Conservation (phyloP, 2,797 vertebrate genomes). For the Alauda arvensis region DNA sequence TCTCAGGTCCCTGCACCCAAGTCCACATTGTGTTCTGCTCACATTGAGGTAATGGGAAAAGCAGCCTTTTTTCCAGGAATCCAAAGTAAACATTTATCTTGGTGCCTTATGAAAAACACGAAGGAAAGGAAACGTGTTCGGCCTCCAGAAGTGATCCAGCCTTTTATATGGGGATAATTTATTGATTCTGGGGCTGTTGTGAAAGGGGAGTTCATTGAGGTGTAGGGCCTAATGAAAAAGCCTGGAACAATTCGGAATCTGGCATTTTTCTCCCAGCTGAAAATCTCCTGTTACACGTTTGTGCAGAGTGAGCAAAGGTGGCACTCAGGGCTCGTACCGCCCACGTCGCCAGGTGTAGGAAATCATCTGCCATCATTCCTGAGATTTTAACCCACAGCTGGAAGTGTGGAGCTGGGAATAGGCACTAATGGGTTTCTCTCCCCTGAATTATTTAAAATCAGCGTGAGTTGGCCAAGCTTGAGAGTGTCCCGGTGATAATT, state of each 20-base stretch:
- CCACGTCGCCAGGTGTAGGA: background rate
- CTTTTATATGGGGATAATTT: slow-evolving; percentile 76
- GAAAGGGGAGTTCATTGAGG: slow-evolving; percentile 59
- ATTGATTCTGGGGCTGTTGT: slow-evolving; percentile 64
- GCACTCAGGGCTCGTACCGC: slow-evolving; percentile 6
- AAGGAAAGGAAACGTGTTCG: slow-evolving; percentile 54
- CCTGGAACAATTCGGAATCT: slow-evolving; percentile 59
- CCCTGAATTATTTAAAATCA: background rate
- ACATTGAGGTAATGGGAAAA: slow-evolving; percentile 74
- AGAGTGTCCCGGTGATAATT: background rate
- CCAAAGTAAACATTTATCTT: slow-evolving; percentile 80
- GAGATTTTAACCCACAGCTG: background rate
- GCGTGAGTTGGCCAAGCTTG: background rate
- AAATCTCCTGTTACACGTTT: background rate
- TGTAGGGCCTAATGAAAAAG: slow-evolving; percentile 67
- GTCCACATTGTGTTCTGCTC: slow-evolving; percentile 29
- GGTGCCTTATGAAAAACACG: slow-evolving; percentile 68
- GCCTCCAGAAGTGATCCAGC: slow-evolving; percentile 60
- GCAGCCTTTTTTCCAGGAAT: slow-evolving; percentile 58
- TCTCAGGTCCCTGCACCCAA: background rate
- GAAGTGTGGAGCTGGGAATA: background rate
- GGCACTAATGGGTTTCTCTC: background rate
- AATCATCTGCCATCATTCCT: background rate
- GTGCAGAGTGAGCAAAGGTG: slow-evolving; percentile 6
- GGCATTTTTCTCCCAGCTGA: background rate